Base-by-base conservation (phyloP, 2,113 vertebrate species). In the Origma solitaria region DNA sequence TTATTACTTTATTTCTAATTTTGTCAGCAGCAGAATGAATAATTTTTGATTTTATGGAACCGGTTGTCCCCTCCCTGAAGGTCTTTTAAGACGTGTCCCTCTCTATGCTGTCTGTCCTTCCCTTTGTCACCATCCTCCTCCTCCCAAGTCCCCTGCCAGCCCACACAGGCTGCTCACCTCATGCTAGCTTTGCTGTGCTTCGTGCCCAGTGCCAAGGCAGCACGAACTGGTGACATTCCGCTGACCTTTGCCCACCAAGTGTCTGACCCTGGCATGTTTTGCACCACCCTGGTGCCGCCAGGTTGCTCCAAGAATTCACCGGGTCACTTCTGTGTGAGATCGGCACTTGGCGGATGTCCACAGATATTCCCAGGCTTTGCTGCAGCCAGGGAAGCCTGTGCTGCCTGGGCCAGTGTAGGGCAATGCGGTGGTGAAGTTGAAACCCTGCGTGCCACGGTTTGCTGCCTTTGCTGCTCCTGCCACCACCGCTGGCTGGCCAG, bases 21-120 rank as follows among this genome's bases (percentile, higher is more conserved):
- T 97, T 96, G 86, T 96, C 97, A 92, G 91, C 87, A 96, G 60
- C 92, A 88, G 91, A 93, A 86, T 92, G 84, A 94, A 77, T 85
- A 64, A 69, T 81, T 91, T 93, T 82, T 60, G 10, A 31, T 93
- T 95, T 91, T 87, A 89, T 82, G 85, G 94, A 94, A 84, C 69
- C 45, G 44, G n/a, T 73, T 92, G 47, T 87, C 82, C 51, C 24
- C 31, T 81, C 86, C 83, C 73, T 56, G 60, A 71, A 86, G 38
- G 68, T 60, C 50, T 95, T 87, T 40, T 78, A 60, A 76, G 79
- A 77, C 0, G 0, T 19, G 6, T 76, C 24, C 45, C 40, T 86
- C 77, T 84, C 5, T 50, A 9, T 25, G 38, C 60, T 27, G 8
- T 72, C 37, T 64, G 50, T 88, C 65, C 58, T 95, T 82, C 56